phyloP scores from a whole-genome alignment of 2,113 vertebrate species.

The Smithornis capensis region DNA sequence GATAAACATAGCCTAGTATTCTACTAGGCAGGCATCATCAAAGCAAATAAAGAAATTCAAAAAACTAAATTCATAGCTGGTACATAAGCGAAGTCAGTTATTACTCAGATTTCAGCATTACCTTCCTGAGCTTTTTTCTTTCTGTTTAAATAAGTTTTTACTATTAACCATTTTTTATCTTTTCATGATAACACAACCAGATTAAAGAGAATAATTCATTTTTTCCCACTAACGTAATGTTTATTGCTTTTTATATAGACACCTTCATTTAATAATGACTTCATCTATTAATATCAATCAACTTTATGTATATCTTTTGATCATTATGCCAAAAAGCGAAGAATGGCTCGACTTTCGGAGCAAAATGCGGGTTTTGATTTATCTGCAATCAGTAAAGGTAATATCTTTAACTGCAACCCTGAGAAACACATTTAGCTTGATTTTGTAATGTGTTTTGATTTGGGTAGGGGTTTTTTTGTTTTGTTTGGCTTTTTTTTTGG shows the following conservation, averaged over 20 bases:
- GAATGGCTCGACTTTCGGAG: neutral
- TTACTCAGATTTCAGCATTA: neutral
- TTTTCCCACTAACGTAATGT: neutral
- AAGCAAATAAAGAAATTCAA: neutral
- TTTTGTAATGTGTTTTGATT: neutral
- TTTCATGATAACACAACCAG: neutral
- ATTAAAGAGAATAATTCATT: neutral
- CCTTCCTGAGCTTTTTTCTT: neutral
- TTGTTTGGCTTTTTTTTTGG: neutral
- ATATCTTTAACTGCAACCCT: neutral
- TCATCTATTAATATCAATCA: neutral
- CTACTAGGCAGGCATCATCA: neutral
- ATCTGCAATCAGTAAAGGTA: neutral
- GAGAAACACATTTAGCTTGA: neutral
- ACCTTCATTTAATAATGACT: neutral
- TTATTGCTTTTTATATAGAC: neutral
- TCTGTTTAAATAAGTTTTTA: neutral
- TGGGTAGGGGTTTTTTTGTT: rapidly evolving
- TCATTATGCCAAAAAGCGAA: neutral
- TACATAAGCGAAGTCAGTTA: neutral
- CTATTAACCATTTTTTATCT: neutral
- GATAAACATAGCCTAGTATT: neutral
- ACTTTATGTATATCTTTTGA: neutral
- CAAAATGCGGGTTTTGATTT: neutral
- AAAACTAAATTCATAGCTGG: neutral